A percentile compares a stretch with the other conserved stretches of the same genome.
phyloP scores from a whole-genome alignment of 2,888 invertebrate genomes.

The Drosophila niveifrons region DNA sequence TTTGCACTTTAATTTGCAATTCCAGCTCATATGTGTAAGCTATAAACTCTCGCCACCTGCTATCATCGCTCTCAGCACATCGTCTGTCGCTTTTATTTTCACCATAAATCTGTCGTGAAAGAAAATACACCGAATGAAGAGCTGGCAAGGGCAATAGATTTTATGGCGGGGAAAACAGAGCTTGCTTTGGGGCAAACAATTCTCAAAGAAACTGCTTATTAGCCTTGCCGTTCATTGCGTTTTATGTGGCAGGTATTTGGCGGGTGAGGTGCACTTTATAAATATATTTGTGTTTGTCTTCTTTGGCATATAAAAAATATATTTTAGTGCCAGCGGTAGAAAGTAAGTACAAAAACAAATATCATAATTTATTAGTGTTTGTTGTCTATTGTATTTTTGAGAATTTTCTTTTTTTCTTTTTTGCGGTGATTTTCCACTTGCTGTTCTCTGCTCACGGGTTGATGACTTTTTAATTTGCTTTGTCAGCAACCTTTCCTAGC shows the following conservation, averaged over 20 bases:
- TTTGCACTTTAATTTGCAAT: slow-evolving; percentile 12
- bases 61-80: slow-evolving; percentile 53
- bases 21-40: slow-evolving; percentile 35
- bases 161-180: slow-evolving; percentile 3
- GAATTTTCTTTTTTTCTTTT: slow-evolving; percentile 13
- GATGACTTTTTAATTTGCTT: slow-evolving; percentile 46
- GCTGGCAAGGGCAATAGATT: neutral
- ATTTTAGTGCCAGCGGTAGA: slow-evolving; percentile 8
- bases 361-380: slow-evolving; percentile 54
- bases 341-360: slow-evolving; percentile 6
- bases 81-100: slow-evolving; percentile 57
- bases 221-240: slow-evolving; percentile 55
- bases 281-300: slow-evolving; percentile 30
- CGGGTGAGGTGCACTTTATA: slow-evolving; percentile 33
- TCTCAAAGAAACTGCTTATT: slow-evolving; percentile 66
- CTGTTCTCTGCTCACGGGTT: slow-evolving; percentile 1
- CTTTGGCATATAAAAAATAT: slow-evolving; percentile 23
- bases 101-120: slow-evolving; percentile 74
- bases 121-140: slow-evolving; percentile 32
- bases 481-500: slow-evolving; percentile 37
- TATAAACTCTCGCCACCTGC: slow-evolving; percentile 71
- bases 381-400: slow-evolving; percentile 33
- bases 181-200: slow-evolving; percentile 31
- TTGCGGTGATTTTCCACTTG: slow-evolving; percentile 1
- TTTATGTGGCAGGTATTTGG: slow-evolving; percentile 13